A percentile compares a stretch with the other conserved stretches of the same genome.
These are phyloP conservation scores for Formica aserva DNA, from an alignment of 2,888 invertebrate genomes.

Conservation along the genomic window DNA sequence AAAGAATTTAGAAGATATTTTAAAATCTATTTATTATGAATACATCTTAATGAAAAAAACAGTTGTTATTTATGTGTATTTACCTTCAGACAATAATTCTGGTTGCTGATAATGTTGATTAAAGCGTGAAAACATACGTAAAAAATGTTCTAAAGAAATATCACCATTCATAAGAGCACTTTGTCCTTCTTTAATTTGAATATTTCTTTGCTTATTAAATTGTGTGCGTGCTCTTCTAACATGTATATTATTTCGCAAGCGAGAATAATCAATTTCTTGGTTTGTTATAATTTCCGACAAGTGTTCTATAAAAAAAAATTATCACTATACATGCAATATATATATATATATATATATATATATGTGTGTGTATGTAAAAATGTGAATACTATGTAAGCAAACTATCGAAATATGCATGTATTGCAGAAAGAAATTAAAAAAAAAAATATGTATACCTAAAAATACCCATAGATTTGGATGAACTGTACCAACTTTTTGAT, in stretches of 20 bases:
- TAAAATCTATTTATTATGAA: not conserved
- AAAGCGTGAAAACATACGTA: not conserved
- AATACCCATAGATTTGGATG: too few species aligned
- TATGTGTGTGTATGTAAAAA: too few species aligned
- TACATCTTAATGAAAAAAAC: not conserved
- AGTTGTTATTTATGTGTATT: not conserved
- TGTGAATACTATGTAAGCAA: too few species aligned
- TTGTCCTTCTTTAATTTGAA: not conserved
- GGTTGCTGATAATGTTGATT: not conserved
- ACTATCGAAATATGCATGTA: too few species aligned
- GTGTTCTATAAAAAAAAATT: conserved; percentile 4
- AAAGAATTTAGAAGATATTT: not conserved
- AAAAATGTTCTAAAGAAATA: not conserved
- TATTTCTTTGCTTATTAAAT: not conserved
- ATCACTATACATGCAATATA: too few species aligned
- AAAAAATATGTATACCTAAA: too few species aligned
- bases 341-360: too few species aligned
- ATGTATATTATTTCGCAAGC: not conserved
- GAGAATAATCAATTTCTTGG: not conserved
- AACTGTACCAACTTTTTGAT: too few species aligned
- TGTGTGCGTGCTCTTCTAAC: not conserved
- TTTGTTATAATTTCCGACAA: not conserved
- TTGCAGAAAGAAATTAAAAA: too few species aligned
- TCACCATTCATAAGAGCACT: conserved; percentile 1
- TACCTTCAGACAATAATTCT: not conserved